Conservation (phyloP, 2,888 invertebrate genomes). For the Athetis lepigone region DNA sequence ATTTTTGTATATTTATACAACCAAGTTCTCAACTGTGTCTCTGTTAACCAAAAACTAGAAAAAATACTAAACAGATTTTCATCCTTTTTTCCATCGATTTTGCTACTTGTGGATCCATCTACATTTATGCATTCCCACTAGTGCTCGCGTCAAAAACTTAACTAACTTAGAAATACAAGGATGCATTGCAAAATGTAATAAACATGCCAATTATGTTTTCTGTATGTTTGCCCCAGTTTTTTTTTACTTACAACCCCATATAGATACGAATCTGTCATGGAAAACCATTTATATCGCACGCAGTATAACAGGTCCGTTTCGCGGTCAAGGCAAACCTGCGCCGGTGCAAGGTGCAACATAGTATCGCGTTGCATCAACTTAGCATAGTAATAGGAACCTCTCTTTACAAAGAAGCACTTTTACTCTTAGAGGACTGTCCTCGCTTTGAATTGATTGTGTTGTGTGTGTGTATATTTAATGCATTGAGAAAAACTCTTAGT, state of each 20-base stretch:
- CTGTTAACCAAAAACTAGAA: too few species aligned
- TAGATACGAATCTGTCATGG: constrained; percentile 40
- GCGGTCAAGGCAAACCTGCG: constrained; percentile 77
- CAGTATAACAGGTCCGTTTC: constrained; percentile 66
- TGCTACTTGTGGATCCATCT: too few species aligned
- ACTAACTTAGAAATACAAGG: too few species aligned
- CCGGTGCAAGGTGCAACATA: constrained; percentile 65
- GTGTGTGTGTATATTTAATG: background rate
- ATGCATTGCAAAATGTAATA: too few species aligned
- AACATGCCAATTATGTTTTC: too few species aligned
- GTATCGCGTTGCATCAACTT: constrained; percentile 69
- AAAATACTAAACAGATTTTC: too few species aligned
- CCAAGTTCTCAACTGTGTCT: too few species aligned
- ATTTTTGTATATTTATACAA: too few species aligned
- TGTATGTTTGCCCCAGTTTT: constrained; percentile 28
- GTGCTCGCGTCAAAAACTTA: too few species aligned
- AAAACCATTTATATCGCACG: constrained; percentile 40
- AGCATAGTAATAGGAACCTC: constrained; percentile 44
- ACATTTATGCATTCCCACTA: too few species aligned
- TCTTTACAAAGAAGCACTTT: constrained; percentile 41
- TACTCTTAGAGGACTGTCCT: constrained; percentile 33
- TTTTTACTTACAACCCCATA: constrained; percentile 35
- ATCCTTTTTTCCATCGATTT: too few species aligned
- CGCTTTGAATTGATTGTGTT: constrained; percentile 16
- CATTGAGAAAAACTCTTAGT: background rate